Conservation (phyloP, 2,113 vertebrate genomes). For the Alligator sinensis region DNA sequence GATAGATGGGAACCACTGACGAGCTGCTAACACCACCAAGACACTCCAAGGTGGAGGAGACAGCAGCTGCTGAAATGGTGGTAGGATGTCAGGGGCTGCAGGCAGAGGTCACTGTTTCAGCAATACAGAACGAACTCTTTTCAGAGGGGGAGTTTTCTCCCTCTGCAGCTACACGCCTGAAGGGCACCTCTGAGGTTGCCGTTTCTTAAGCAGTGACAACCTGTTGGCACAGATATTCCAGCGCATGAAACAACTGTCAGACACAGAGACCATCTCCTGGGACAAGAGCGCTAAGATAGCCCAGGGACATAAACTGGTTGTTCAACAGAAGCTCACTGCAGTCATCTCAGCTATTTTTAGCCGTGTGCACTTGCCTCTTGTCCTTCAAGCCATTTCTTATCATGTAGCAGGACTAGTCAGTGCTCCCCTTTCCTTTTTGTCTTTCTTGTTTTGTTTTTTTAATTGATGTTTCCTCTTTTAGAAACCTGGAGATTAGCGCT, state of each 20-base stretch:
- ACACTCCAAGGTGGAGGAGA: neutral
- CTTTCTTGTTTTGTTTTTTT: constrained; percentile 20
- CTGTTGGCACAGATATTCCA: neutral
- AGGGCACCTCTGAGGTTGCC: neutral
- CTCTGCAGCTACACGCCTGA: neutral
- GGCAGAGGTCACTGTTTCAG: neutral
- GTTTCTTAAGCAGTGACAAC: neutral
- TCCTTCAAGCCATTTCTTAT: constrained; percentile 9
- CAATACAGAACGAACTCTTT: fast-evolving
- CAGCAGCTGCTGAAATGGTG: neutral
- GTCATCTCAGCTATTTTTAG: fast-evolving
- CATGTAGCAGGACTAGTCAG: constrained; percentile 31
- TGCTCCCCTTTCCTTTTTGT: neutral
- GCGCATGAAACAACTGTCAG: fast-evolving
- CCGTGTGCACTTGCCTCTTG: neutral
- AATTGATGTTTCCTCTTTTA: constrained; percentile 47
- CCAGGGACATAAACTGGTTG: neutral
- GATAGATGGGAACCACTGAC: too few species aligned
- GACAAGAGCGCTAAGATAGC: fast-evolving
- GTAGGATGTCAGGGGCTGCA: neutral
- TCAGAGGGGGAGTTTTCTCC: too few species aligned
- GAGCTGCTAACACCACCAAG: neutral
- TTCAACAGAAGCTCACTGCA: fast-evolving
- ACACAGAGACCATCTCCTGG: neutral
- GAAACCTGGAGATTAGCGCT: constrained; percentile 11